Base-by-base conservation (phyloP, 2,797 vertebrate genomes). In the Microctenopoma steveboyesi region DNA sequence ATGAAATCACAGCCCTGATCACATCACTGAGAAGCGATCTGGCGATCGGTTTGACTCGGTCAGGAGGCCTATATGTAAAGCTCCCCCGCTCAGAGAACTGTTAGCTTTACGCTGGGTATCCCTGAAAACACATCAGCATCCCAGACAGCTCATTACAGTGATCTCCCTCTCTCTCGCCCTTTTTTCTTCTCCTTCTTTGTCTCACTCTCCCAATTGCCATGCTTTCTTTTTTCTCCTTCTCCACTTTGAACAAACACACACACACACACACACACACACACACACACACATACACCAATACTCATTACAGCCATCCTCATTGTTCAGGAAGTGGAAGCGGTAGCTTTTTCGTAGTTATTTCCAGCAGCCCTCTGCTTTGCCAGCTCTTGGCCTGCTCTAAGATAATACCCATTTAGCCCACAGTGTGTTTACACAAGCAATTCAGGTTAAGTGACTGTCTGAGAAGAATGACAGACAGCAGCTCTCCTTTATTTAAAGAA, bases 321-420 rank as follows among this genome's bases (percentile, higher is more conserved):
- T 80, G 81, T 88, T 84, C 81, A 80, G 79, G 81, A 89, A 86
- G 84, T 78, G 82, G 86, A 87, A 84, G 86, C 46, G 8, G 84
- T 82, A 64, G 82, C 71, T 76, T 75, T 70, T 80, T 74, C 54
- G 65, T 66, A 10, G 66, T 77, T 89, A 84, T 89, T 88, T 81
- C 82, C 78, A 72, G 84, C 82, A 76, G 71, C 82, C 58, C 63
- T 73, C 28, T 46, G 66, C 71, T 59, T 73, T 80, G 47, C 74
- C 76, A 40, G 71, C 83, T 78, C 77, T 66, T 55, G 70, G 82
- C 80, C 76, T 81, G 77, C 74, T 72, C 79, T 85, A 83, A 91
- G 90, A 91, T 91, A 88, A 92, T 86, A 81, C 82, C 68, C 82
- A 89, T 91, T 90, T 90, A 91, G 90, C 80, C 86, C 77, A 74